Conservation (phyloP, 2,797 vertebrate genomes). For the Moxostoma hubbsi region DNA sequence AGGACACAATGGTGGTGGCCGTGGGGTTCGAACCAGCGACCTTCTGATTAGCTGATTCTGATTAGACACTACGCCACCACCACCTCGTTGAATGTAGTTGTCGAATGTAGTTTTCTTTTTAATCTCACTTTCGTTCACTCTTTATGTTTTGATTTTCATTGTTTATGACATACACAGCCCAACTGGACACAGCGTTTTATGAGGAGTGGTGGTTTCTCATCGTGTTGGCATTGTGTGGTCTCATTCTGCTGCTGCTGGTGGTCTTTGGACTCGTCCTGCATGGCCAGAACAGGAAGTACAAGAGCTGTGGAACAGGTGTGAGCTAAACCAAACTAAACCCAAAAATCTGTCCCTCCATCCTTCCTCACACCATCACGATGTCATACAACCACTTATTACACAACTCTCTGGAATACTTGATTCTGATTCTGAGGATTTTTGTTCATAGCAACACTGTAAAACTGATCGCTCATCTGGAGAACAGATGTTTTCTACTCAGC, state of each 20-base stretch:
- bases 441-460: no score
- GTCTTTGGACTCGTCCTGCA: slow-evolving; percentile 87
- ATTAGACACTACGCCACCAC: no score
- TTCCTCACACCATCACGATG: slow-evolving; percentile 8
- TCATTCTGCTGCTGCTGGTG: slow-evolving; percentile 88
- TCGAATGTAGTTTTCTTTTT: no score
- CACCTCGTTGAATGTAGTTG: no score
- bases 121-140: not conserved
- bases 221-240: slow-evolving; percentile 87
- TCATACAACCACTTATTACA: not conserved
- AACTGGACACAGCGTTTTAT: slow-evolving; percentile 87
- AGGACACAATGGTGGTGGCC: no score
- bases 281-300: slow-evolving; percentile 88
- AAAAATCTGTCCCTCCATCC: not conserved
- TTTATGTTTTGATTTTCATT: slow-evolving; percentile 2
- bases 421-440: no score
- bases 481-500: no score
- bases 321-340: slow-evolving; percentile 5
- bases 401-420: no score
- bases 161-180: slow-evolving; percentile 72
- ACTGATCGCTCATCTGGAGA: no score
- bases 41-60: no score
- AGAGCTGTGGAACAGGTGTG: slow-evolving; percentile 84
- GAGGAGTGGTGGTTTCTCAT: slow-evolving; percentile 98
- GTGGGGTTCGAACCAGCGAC: no score